Conservation (phyloP, 53 echinoderm and acorn worm genomes). For the Echinometra lucunter region DNA sequence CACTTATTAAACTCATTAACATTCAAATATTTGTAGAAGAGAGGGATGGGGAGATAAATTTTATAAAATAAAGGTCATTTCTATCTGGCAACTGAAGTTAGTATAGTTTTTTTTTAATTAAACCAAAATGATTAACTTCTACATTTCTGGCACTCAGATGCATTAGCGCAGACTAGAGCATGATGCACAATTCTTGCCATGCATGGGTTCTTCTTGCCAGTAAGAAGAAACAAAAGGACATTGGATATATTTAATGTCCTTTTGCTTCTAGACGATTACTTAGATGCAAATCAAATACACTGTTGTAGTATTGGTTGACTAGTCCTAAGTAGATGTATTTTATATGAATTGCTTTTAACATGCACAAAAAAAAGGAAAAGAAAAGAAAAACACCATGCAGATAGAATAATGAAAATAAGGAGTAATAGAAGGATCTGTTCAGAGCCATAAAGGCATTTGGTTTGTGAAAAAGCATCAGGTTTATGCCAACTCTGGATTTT, state of each 20-base stretch:
- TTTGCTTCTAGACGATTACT: background rate
- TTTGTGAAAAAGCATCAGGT: too few relatives aligned
- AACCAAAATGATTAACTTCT: background rate
- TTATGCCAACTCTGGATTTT: too few relatives aligned
- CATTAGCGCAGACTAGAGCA: slow-evolving; percentile 35
- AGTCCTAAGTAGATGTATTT: background rate
- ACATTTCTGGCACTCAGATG: background rate
- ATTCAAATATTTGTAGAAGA: background rate
- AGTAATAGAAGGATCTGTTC: too few relatives aligned
- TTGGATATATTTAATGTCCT: background rate
- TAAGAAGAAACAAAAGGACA: background rate
- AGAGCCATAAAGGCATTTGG: too few relatives aligned
- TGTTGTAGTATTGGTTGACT: background rate
- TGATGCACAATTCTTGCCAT: slow-evolving; percentile 36
- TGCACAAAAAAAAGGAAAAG: too few relatives aligned
- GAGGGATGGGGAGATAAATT: background rate
- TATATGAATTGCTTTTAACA: background rate
- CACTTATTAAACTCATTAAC: background rate
- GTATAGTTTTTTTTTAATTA: background rate
- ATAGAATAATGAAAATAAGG: slow-evolving; percentile 1
- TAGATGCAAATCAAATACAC: background rate
- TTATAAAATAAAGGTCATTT: background rate
- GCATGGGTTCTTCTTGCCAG: slow-evolving; percentile 45
- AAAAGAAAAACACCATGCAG: slow-evolving; percentile 48
- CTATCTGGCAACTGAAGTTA: background rate